phyloP scores from a whole-genome alignment of 2,797 vertebrate species.

The Eleutherodactylus coqui region DNA sequence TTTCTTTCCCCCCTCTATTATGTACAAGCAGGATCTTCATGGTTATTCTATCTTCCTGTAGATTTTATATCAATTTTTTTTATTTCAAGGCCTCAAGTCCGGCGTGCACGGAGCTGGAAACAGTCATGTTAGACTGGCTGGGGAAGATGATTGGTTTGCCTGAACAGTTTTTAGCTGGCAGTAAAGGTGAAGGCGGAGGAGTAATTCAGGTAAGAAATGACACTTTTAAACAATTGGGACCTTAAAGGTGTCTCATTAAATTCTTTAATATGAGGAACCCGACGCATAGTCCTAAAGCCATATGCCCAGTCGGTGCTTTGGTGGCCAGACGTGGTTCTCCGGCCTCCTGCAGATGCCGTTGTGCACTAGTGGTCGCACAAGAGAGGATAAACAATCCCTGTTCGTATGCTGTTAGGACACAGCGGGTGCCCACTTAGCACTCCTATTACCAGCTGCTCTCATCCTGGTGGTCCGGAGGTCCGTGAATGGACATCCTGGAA shows the following conservation, averaged over 20 bases:
- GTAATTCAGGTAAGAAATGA: conserved; percentile 88
- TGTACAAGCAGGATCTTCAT: too few relatives aligned
- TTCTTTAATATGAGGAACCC: background rate
- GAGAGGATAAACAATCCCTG: too few relatives aligned
- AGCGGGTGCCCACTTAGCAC: too few relatives aligned
- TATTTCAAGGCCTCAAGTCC: conserved; percentile 87
- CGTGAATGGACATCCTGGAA: too few relatives aligned
- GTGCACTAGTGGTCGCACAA: too few relatives aligned
- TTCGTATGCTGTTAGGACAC: too few relatives aligned
- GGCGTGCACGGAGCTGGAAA: conserved; percentile 95
- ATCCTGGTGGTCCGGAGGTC: too few relatives aligned
- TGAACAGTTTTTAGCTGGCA: conserved; percentile 85
- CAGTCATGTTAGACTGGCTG: conserved; percentile 95
- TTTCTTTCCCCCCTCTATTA: too few relatives aligned
- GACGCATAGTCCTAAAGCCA: background rate
- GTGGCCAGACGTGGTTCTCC: too few relatives aligned
- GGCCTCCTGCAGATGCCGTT: too few relatives aligned
- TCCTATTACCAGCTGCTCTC: too few relatives aligned
- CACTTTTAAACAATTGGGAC: background rate
- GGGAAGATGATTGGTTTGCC: conserved; percentile 93
- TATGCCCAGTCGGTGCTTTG: too few relatives aligned
- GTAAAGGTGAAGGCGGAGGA: conserved; percentile 85
- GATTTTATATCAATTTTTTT: background rate
- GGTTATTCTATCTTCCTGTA: background rate
- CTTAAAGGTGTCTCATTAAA: background rate